Conservation (phyloP, 2,888 invertebrate genomes). For the Drosophila lutescens region DNA sequence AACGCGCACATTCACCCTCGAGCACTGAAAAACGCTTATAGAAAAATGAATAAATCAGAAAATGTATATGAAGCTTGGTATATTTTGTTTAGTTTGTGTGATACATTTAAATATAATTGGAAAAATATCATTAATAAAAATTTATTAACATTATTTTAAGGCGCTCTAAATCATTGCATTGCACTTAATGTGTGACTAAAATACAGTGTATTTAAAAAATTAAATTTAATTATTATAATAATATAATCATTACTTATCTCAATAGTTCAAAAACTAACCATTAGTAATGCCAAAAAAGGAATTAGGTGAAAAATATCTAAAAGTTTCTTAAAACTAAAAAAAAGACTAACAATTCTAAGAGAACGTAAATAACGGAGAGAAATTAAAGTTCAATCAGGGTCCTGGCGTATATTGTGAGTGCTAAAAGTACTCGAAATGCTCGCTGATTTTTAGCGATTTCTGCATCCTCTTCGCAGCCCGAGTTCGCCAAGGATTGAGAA, state of each 20-base stretch:
- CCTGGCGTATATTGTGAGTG: slow-evolving; percentile 1
- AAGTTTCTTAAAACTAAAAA: no score
- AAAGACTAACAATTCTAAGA: no score
- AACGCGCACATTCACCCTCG: neutral
- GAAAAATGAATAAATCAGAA: slow-evolving; percentile 4
- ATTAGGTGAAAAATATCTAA: no score
- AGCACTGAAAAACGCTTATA: neutral
- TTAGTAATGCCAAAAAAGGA: no score
- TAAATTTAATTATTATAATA: no score
- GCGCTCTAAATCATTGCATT: no score
- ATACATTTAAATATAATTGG: neutral
- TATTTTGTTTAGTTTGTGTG: neutral
- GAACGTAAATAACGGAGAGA: neutral
- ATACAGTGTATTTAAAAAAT: no score
- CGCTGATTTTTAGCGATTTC: slow-evolving; percentile 56
- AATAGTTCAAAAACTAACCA: no score
- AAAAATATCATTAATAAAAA: no score
- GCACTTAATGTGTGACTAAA: neutral
- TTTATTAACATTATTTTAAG: neutral
- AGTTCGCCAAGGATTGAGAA: slow-evolving; percentile 29
- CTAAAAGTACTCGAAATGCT: slow-evolving; percentile 44
- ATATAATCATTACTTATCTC: no score
- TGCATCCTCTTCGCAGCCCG: neutral
- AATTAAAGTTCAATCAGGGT: slow-evolving; percentile 6
- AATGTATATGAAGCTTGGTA: neutral